phyloP scores from a whole-genome alignment of 1,140 invertebrate genomes.

The Anadara kagoshimensis region DNA sequence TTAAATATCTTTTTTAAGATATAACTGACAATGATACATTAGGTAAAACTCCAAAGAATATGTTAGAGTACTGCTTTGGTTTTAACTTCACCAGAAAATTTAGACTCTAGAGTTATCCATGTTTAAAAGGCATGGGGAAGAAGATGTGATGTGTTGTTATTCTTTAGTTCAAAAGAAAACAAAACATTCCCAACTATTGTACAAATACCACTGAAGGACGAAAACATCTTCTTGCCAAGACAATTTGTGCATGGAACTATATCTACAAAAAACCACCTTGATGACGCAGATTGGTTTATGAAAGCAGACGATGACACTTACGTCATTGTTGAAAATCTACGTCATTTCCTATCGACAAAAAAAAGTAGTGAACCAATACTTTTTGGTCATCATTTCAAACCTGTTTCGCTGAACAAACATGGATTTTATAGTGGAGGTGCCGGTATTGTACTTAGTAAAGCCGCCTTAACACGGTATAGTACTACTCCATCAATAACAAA shows the following conservation, averaged over 20 bases:
- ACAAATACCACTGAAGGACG: constrained; percentile 29
- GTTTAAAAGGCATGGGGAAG: constrained; percentile 48
- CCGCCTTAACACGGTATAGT: constrained; percentile 37
- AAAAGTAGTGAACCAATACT: constrained; percentile 52
- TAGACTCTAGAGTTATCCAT: constrained; percentile 28
- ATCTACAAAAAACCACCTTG: constrained; percentile 37
- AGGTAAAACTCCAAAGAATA: constrained; percentile 19
- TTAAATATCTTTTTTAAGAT: too few relatives aligned
- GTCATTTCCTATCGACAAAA: constrained; percentile 84
- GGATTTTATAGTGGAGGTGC: constrained; percentile 53
- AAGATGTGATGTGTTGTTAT: constrained; percentile 48
- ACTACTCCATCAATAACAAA: constrained; percentile 27
- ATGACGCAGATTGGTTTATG: constrained; percentile 61
- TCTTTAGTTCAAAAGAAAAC: constrained; percentile 25
- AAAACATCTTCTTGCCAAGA: constrained; percentile 38
- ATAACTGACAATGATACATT: neutral
- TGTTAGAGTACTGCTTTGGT: constrained; percentile 42
- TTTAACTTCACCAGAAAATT: constrained; percentile 33
- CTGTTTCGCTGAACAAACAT: constrained; percentile 18
- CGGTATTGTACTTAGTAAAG: constrained; percentile 49
- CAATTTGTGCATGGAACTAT: constrained; percentile 20
- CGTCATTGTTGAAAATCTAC: constrained; percentile 91
- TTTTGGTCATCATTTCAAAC: constrained; percentile 50
- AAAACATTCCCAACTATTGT: constrained; percentile 31
- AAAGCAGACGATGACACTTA: constrained; percentile 79